Percentiles rank a stretch among this genome's conserved stretches.
Evolutionary conservation across 1,140 invertebrate species (phyloP).

Genomic region (Conus ventricosus): DNA sequence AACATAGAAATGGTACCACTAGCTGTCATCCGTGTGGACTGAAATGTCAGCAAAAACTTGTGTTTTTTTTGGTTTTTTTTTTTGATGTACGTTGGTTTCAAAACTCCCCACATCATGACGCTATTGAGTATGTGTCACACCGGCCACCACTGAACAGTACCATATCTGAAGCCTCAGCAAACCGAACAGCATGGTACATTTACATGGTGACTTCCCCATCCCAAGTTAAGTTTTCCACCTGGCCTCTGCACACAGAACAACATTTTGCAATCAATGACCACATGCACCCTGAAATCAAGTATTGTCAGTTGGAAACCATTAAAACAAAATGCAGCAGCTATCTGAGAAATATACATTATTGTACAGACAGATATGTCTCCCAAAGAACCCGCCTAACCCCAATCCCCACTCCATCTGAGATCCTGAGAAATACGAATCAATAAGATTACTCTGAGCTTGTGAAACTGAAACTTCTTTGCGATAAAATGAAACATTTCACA

Average conservation of each 20-base stretch:
- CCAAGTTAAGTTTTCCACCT: conserved; percentile 31
- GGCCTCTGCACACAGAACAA: conserved; percentile 25
- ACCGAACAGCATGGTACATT: neutral
- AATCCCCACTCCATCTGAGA: no score
- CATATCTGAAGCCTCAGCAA: neutral
- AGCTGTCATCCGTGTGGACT: neutral
- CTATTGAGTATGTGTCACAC: neutral
- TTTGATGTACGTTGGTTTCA: neutral
- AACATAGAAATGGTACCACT: neutral
- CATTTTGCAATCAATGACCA: no score
- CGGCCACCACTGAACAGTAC: neutral
- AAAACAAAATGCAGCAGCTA: no score
- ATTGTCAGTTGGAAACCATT: no score
- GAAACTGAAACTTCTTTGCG: no score
- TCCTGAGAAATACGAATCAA: no score
- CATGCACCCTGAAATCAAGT: no score
- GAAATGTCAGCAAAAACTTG: neutral
- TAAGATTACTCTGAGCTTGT: no score
- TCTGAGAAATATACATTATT: no score
- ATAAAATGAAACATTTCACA: no score
- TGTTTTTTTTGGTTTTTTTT: neutral
- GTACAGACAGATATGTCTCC: no score
- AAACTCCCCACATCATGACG: neutral
- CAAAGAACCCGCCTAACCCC: no score
- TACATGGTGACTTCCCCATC: conserved; percentile 35